These are phyloP conservation scores for Tretioscincus oriximinensis DNA, from an alignment of 2,113 vertebrate genomes.

Conservation along the genomic window DNA sequence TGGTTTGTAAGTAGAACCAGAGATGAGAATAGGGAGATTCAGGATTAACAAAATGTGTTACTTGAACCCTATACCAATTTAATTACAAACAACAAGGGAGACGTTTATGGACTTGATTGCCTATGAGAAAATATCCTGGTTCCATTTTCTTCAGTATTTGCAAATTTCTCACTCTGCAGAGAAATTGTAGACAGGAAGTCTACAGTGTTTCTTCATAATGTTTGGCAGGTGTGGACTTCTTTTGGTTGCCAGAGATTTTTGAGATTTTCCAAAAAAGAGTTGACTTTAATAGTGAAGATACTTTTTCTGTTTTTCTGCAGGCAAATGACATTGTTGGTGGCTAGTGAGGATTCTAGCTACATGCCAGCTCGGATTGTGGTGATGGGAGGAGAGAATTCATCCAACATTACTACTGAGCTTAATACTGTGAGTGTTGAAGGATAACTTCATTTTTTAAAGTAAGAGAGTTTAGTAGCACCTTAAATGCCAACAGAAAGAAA, in stretches of 20 bases:
- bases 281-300: not conserved
- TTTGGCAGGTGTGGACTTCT: not conserved
- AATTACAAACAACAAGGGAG: too few relatives aligned
- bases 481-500: too few relatives aligned
- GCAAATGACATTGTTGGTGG: slow-evolving; percentile 87
- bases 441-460: not conserved
- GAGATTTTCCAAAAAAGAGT: not conserved
- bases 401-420: slow-evolving; percentile 84
- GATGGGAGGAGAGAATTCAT: slow-evolving; percentile 78
- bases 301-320: slow-evolving; percentile 62
- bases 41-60: too few relatives aligned
- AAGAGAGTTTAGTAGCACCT: too few relatives aligned
- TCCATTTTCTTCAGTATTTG: too few relatives aligned
- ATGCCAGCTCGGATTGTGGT: slow-evolving; percentile 95
- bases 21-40: not conserved
- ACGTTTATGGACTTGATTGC: too few relatives aligned
- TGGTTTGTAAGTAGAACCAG: not conserved
- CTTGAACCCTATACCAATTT: too few relatives aligned
- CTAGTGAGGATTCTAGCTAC: slow-evolving; percentile 95
- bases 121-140: too few relatives aligned
- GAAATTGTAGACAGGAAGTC: too few relatives aligned
- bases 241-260: not conserved
- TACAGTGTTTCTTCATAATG: not conserved
- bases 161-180: too few relatives aligned
- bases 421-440: slow-evolving; percentile 76